Percentiles rank a stretch among this genome's conserved stretches.
Evolutionary conservation across 2,113 vertebrate species (phyloP).

Genomic region (Sander lucioperca): DNA sequence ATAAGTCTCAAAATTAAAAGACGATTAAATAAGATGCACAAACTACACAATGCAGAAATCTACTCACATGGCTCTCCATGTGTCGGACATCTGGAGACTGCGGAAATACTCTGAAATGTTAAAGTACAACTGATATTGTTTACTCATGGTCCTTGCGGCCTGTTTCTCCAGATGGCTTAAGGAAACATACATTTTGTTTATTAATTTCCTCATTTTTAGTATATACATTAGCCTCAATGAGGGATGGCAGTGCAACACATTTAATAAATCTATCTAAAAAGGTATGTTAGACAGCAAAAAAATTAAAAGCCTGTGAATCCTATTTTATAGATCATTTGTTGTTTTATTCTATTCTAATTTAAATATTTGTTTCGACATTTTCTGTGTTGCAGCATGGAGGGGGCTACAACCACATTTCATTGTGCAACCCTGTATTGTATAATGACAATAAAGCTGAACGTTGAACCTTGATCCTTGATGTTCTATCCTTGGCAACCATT

Average conservation of each 20-base stretch:
- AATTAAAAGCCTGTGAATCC: background rate
- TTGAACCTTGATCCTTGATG: background rate
- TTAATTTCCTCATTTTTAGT: background rate
- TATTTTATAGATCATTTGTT: too few relatives aligned
- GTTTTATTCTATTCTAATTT: too few relatives aligned
- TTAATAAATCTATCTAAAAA: background rate
- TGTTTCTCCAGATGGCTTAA: background rate
- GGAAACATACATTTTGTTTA: background rate
- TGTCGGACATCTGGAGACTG: background rate
- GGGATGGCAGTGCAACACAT: background rate
- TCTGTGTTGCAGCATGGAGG: background rate
- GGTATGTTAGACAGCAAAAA: background rate
- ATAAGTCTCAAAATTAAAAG: background rate
- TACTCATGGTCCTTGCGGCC: background rate
- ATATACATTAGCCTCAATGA: background rate
- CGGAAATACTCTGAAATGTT: background rate
- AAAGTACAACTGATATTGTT: background rate
- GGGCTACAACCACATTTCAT: background rate
- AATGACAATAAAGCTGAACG: background rate
- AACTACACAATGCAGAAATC: background rate
- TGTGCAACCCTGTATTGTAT: background rate
- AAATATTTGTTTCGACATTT: background rate
- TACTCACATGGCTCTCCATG: background rate
- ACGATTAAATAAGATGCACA: background rate
- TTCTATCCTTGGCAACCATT: rapidly evolving